Evolutionary conservation across 2,797 vertebrate genomes (phyloP), one percentile per base, ranked within the genome.

Genomic region (Vireo griseus): DNA sequence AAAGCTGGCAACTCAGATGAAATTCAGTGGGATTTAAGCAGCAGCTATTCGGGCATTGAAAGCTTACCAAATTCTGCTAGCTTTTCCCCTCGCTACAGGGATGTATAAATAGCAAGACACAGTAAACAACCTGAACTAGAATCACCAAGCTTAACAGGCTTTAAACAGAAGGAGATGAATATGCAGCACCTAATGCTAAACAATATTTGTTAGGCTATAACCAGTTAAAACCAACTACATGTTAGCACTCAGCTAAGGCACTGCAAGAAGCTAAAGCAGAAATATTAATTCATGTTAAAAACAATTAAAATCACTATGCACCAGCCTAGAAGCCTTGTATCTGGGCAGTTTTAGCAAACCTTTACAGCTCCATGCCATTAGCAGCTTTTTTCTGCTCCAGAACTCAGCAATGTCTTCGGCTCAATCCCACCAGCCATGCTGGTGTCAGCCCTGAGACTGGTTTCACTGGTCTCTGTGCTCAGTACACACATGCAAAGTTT

Each of bases 21-120:
- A 94, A 93, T 78, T 79, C 74, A 79, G 47, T 33, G 52, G 85
- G 74, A 82, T 93, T 92, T 95, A 76, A 89, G 48, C 59, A 92
- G 67, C 28, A 71, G 51, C 26, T 86, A 55, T 72, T 91, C 5
- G 3, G 47, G 48, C 57, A 42, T 16, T 61, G 51, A 90, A 82
- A 91, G 79, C 65, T 79, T 88, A 91, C 44, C 65, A 77, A 91
- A 86, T 90, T 91, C 40, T 63, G 52, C 31, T 45, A 9, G 52
- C 65, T 90, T 69, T 77, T 62, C 7, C 10, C 69, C 18, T 42
- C 3, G 5, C 28, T 69, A 33, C 17, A 67, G 21, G 52, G 12
- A 50, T 51, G 6, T 31, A 57, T 73, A 62, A 50, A 86, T 47
- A 82, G 55, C 16, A 67, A 90, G 45, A 57, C 33, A 72, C 13